Percentiles rank a stretch among this genome's conserved stretches.
Conservation (phyloP, 2,797 vertebrate species). For the Sebastes taczanowskii region DNA sequence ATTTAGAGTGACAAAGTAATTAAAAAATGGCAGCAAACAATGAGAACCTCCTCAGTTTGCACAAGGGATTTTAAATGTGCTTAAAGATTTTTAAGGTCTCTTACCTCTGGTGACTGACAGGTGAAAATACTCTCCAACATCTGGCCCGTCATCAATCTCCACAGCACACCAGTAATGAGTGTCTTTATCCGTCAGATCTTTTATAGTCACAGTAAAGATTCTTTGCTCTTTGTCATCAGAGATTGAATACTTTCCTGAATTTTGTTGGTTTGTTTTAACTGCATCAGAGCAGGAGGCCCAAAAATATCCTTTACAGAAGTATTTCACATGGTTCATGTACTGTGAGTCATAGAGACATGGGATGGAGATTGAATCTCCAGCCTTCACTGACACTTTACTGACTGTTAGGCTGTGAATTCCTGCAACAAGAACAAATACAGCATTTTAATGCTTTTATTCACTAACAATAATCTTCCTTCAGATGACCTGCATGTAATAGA, state of each 20-base stretch:
- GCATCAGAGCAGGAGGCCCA: fast-evolving
- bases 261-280: not conserved
- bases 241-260: conserved; percentile 18
- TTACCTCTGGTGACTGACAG: conserved; percentile 28
- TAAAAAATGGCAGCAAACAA: no score
- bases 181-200: fast-evolving
- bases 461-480: no score
- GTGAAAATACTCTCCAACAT: fast-evolving
- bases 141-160: fast-evolving
- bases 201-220: conserved; percentile 43
- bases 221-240: not conserved
- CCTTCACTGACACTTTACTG: not conserved
- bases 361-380: conserved; percentile 21
- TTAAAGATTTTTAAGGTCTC: not conserved
- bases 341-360: conserved; percentile 1
- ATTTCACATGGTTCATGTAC: conserved; percentile 26
- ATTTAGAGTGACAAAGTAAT: no score
- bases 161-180: conserved; percentile 40
- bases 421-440: conserved; percentile 1
- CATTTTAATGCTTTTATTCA: no score
- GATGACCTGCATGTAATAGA: no score
- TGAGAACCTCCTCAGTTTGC: no score
- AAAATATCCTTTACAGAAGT: conserved; percentile 1
- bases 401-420: conserved; percentile 23
- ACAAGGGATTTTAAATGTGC: not conserved